Evolutionary conservation across 92 coral and sea anemone species (phyloP).

Genomic region (Actinostola sp.): DNA sequence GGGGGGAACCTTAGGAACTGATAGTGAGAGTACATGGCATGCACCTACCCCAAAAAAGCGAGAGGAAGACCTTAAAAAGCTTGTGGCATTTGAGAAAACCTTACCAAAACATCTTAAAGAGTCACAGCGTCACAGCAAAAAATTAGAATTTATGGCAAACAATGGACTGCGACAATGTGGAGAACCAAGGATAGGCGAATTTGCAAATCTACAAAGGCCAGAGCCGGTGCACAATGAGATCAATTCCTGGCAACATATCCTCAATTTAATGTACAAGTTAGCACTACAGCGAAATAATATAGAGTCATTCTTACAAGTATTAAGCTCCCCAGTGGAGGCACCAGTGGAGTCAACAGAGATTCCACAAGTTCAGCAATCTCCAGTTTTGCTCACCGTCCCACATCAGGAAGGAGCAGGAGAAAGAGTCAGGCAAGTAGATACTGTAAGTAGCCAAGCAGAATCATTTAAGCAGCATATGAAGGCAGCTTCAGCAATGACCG

Average conservation of each 20-base stretch:
- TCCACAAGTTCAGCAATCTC: too few relatives aligned
- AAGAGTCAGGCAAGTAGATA: too few relatives aligned
- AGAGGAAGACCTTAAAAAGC: constrained; percentile 19
- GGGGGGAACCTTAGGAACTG: constrained; percentile 50
- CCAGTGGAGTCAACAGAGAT: too few relatives aligned
- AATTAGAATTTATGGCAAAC: constrained; percentile 50
- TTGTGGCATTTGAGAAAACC: constrained; percentile 16
- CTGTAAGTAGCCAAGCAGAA: too few relatives aligned
- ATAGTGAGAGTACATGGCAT: constrained; percentile 30
- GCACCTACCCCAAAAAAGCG: constrained; percentile 34
- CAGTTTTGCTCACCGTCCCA: too few relatives aligned
- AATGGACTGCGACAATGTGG: constrained; percentile 63
- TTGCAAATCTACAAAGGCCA: constrained; percentile 65
- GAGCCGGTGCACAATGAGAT: constrained; percentile 79
- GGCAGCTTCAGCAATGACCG: too few relatives aligned
- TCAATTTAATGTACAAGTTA: constrained; percentile 46
- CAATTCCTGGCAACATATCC: constrained; percentile 64
- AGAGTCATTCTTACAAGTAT: constrained; percentile 22
- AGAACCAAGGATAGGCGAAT: constrained; percentile 56
- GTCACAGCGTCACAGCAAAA: constrained; percentile 24
- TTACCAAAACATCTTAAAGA: not conserved
- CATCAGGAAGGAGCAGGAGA: too few relatives aligned
- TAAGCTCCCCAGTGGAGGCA: too few relatives aligned
- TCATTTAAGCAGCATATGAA: too few relatives aligned
- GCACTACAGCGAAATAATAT: constrained; percentile 45